Evolutionary conservation across 2,113 vertebrate species (phyloP).

Genomic region (Phyllostomus hastatus): DNA sequence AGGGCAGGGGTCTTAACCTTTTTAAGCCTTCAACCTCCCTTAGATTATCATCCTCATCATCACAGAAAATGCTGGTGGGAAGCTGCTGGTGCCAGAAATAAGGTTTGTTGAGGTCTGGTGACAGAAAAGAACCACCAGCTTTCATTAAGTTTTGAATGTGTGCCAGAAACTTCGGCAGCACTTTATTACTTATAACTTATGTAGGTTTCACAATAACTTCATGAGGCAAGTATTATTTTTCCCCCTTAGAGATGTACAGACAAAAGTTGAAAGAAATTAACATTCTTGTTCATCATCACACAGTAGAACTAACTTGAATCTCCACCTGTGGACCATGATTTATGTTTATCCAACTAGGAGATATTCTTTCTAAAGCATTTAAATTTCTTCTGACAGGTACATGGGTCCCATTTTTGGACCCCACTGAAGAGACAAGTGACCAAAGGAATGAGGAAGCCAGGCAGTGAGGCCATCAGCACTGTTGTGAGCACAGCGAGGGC

Average conservation of each 20-base stretch:
- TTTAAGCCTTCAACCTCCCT: not conserved
- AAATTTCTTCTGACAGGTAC: not conserved
- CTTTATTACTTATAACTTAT: too few relatives aligned
- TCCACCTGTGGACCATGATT: too few relatives aligned
- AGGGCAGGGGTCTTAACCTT: too few relatives aligned
- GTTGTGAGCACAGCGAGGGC: too few relatives aligned
- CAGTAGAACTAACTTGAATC: not conserved
- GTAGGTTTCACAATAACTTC: not conserved
- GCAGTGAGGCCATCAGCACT: accelerated
- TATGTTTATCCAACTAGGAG: not conserved
- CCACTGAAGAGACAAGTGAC: not conserved
- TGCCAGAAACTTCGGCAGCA: not conserved
- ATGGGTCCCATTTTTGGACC: accelerated
- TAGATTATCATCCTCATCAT: not conserved
- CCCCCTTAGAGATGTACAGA: not conserved
- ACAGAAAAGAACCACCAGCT: not conserved
- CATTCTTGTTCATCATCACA: not conserved
- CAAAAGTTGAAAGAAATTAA: not conserved
- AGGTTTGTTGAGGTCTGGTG: not conserved
- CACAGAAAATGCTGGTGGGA: not conserved
- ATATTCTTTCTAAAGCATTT: not conserved
- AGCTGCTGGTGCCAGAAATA: not conserved
- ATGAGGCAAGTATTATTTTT: too few relatives aligned
- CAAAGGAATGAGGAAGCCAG: not conserved
- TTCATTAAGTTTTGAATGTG: not conserved